Evolutionary conservation across 2,113 vertebrate genomes (phyloP).

Genomic region (Ochotona curzoniae): DNA sequence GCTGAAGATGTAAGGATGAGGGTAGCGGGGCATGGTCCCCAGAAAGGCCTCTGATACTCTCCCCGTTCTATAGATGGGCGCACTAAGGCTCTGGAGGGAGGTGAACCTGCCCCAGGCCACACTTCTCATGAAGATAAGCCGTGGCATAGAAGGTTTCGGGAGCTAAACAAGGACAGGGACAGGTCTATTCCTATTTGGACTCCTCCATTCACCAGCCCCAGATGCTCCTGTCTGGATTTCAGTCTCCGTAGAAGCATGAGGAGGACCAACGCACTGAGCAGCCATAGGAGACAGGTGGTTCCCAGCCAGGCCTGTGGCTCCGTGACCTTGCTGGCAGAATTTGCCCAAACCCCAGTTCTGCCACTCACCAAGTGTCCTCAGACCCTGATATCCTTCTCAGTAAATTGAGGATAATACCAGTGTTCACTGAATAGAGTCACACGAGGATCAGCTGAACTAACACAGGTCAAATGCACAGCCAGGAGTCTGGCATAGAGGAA

Average conservation of each 20-base stretch:
- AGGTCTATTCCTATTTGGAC: not conserved
- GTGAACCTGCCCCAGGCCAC: not conserved
- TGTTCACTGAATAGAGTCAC: not conserved
- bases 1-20: not conserved
- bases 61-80: not conserved
- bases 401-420: not conserved
- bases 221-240: not conserved
- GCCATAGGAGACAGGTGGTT: not conserved
- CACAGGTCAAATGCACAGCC: not conserved
- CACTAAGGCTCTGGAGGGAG: not conserved
- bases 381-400: not conserved
- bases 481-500: not conserved
- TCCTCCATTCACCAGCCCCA: not conserved
- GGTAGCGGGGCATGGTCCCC: not conserved
- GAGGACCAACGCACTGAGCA: not conserved
- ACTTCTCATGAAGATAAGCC: not conserved
- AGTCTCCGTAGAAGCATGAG: not conserved
- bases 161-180: not conserved
- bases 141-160: not conserved
- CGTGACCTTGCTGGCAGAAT: not conserved
- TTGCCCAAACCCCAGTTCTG: not conserved
- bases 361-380: not conserved
- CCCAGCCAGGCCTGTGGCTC: not conserved
- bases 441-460: not conserved
- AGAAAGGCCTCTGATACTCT: not conserved